These are phyloP conservation scores for Phataginus tricuspis DNA, from an alignment of 2,797 vertebrate species.

Conservation along the genomic window DNA sequence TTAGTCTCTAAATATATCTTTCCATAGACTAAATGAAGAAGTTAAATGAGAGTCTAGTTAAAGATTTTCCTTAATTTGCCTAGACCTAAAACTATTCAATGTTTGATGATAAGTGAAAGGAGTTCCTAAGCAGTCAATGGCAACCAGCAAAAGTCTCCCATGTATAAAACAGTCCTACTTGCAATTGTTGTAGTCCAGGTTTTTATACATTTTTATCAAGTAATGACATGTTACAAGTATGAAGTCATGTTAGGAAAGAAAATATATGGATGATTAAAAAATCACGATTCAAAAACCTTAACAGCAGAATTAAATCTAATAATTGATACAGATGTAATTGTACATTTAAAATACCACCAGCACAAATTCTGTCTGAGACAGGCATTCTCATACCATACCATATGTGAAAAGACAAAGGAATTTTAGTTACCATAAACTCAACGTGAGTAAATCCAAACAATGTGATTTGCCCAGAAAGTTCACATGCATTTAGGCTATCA, in stretches of 20 bases:
- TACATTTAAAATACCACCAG: conserved; percentile 37
- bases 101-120: not conserved
- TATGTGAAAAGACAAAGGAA: not conserved
- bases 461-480: not conserved
- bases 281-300: conserved; percentile 41
- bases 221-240: not conserved
- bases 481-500: not conserved
- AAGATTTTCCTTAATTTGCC: not conserved
- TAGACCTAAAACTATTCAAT: not conserved
- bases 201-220: not conserved
- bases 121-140: conserved; percentile 2
- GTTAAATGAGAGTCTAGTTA: conserved; percentile 17
- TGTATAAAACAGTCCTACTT: not conserved
- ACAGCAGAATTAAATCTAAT: conserved; percentile 3
- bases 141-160: conserved; percentile 7
- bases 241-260: not conserved
- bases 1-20: not conserved
- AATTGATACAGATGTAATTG: not conserved
- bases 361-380: not conserved
- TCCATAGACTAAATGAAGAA: not conserved
- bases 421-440: conserved; percentile 7
- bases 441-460: not conserved
- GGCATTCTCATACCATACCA: not conserved
- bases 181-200: not conserved
- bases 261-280: not conserved